Base-by-base conservation (phyloP, 53 echinoderm and acorn worm species). In the Astropecten irregularis region DNA sequence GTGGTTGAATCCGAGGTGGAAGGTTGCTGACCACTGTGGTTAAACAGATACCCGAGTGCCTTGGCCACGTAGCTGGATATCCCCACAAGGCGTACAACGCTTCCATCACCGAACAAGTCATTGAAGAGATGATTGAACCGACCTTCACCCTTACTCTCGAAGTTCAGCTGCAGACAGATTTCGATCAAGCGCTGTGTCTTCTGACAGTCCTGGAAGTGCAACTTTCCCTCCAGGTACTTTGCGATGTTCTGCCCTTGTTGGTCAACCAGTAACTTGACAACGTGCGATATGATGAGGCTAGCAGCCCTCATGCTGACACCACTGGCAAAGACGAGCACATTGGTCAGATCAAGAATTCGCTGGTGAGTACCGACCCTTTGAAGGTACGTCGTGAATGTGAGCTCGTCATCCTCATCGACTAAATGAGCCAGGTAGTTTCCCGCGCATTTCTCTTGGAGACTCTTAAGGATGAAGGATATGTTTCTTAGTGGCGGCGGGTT, bases 31-130 rank as follows among this genome's bases (percentile, higher is more conserved):
- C 44, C 25, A 40, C 62, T 62, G 60, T 89, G 61, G 25, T 40
- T 26, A 56, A 89, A 77, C 32, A 84, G 27, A 48, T 89, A 89
- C 8, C 89, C 83, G 18, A 89, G 89, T 3, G 84, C 67, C 68
- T 89, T 89, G 21, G 84, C 84, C 7, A 84, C 69, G 22, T 89
- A 89, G 68, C 76, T 89, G 0, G 89, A 89, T 28, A 89, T 89
- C 18, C 76, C 84, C 10, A 89, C 89, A 8, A 89, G 66, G 33
- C 89, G 84, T 27, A 89, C 21, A 23, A 50, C 73, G 28, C 53
- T 34, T 11, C 68, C 49, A 18, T 53, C 84, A 60, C 61, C 57
- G 19, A 89, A 58, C 19, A 89, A 49, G 1, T 31, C 38, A 13
- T 62, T 26, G 61, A 89, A 37, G 3, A 89, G 55, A 26, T 89